Percentiles rank a stretch among this genome's conserved stretches.
These are phyloP conservation scores for Drosophila ustulata DNA, from an alignment of 2,888 invertebrate genomes.

Conservation along the genomic window DNA sequence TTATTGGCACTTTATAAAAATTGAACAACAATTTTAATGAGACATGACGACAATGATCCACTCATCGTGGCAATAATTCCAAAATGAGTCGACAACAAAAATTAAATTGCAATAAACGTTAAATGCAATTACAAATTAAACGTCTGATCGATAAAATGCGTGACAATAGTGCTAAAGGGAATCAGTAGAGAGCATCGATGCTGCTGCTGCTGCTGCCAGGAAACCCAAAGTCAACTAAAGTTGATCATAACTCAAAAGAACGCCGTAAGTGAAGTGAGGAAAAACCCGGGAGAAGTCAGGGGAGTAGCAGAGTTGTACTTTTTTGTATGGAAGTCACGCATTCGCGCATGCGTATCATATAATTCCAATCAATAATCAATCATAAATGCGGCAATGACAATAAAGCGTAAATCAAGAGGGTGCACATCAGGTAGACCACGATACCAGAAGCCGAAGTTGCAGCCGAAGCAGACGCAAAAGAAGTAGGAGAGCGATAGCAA, in stretches of 20 bases:
- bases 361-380: constrained; percentile 79
- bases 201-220: constrained; percentile 28
- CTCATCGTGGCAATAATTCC: constrained; percentile 34
- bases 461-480: background rate
- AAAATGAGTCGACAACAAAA: constrained; percentile 47
- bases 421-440: constrained; percentile 36
- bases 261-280: background rate
- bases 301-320: constrained; percentile 17
- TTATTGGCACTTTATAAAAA: background rate
- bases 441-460: constrained; percentile 5
- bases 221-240: constrained; percentile 29
- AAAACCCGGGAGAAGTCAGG: constrained; percentile 12
- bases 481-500: constrained; percentile 12
- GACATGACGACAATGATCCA: constrained; percentile 12
- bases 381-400: constrained; percentile 79
- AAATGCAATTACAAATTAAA: constrained; percentile 64
- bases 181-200: constrained; percentile 11
- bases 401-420: constrained; percentile 77
- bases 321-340: constrained; percentile 68
- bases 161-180: constrained; percentile 39
- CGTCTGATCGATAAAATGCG: constrained; percentile 57
- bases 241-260: constrained; percentile 50
- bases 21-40: background rate
- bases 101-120: constrained; percentile 72
- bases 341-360: constrained; percentile 79